These are phyloP conservation scores for Drosophila lacertosa DNA, from an alignment of 1,140 invertebrate genomes.

Conservation along the genomic window DNA sequence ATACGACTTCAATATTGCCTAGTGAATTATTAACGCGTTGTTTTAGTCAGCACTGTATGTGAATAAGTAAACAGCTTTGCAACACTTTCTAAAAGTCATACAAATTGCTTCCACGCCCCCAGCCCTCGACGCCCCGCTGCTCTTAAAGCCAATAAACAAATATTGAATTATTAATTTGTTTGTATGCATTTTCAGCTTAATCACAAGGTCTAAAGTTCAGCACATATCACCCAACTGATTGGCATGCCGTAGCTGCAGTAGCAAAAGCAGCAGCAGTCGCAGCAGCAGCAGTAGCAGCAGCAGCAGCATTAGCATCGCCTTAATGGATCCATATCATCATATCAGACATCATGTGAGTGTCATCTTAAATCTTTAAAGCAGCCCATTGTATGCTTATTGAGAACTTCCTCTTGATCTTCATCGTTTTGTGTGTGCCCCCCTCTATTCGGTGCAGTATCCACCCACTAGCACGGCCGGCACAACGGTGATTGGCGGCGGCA, in stretches of 20 bases:
- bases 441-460: conserved; percentile 58
- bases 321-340: conserved; percentile 83
- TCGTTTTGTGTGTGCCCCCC: not conserved
- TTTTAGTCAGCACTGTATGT: too few species aligned
- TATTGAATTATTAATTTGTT: conserved; percentile 13
- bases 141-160: not conserved
- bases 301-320: conserved; percentile 48
- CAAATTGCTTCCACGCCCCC: not conserved
- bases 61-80: too few species aligned
- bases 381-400: conserved; percentile 35
- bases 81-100: too few species aligned
- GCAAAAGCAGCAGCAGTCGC: conserved; percentile 15
- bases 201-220: conserved; percentile 48
- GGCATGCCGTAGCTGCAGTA: conserved; percentile 54
- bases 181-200: conserved; percentile 27
- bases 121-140: too few species aligned
- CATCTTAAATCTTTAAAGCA: conserved; percentile 13
- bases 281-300: conserved; percentile 26
- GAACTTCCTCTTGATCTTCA: conserved; percentile 4
- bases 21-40: too few species aligned
- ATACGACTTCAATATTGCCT: too few species aligned
- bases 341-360: conserved; percentile 80
- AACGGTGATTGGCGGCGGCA: conserved; percentile 43
- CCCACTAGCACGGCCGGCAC: conserved; percentile 60
- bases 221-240: conserved; percentile 41